Evolutionary conservation across 2,888 invertebrate species (phyloP), one percentile per base, ranked within the genome.

Genomic region (Seira sanloemensis): DNA sequence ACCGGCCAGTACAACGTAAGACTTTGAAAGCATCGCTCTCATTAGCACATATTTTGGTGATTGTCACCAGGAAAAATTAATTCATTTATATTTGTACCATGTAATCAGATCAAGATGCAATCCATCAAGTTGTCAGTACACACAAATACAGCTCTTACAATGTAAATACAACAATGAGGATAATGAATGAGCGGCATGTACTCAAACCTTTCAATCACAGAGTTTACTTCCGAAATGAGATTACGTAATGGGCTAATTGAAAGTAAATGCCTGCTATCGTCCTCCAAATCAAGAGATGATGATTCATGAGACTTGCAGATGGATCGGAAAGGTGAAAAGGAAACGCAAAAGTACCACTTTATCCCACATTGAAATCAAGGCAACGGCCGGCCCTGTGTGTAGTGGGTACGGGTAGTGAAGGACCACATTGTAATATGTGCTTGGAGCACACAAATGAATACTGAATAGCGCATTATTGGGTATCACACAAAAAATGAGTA

Each of bases 161-260:
- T 37, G 37, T 37, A 37, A 37, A 12, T 12, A 37, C 37, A 37
- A 37, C 37, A 37, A 37, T 37, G 37, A 37, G 7, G 5, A 37
- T 73, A 73, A 73, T 58, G 73, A 73, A 25, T 66, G 19, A 27
- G 25, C 54, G 67, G 76, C 21, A 66, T 66, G 37, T 37, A 37
- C 37, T 37, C 12, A 37, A 9, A 12, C 12, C 12, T 37, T 37
- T 37, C 37, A 37, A 23, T 37, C 46, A 23, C 21, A 37, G 25
- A 50, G 65, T 50, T 65, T 71, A 1, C n/a, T 1, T 25, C 24
- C 5, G 23, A 50, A 58, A 24, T 67, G 69, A 58, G 68, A 77
- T 77, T 77, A 69, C 77, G 69, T 69, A 77, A 77, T 69, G 69
- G 37, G 77, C 77, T 77, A 77, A 77, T 77, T 77, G 77, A 66